Evolutionary conservation across 1,140 invertebrate species (phyloP), one percentile per base, ranked within the genome.

Genomic region (Zaprionus inermis): DNA sequence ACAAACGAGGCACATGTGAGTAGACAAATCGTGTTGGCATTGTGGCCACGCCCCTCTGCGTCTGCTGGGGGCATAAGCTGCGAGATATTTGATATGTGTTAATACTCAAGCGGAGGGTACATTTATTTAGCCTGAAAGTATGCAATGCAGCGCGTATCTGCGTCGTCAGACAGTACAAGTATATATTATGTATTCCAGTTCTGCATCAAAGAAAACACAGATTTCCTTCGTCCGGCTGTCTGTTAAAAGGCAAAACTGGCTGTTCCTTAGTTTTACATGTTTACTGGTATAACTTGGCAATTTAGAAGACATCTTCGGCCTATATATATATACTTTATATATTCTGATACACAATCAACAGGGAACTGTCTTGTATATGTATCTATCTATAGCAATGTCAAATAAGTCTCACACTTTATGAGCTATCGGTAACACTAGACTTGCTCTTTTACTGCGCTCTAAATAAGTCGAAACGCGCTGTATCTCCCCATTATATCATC

Each of bases 1-100:
- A 90, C 92, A 61, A 91, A 92, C 89, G 86, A 93, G 60, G 90
- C 91, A 36, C 92, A 92, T 91, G 92, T 93, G 80, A 92, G 92
- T 90, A 69, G 59, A 5, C 49, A 57, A 71, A 24, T 30, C 54
- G n/a, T 16, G 30, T n/a, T 9, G 49, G 34, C 20, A 7, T 16
- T 14, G 30, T 46, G 22, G 51, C 51, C 51, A 54, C 51, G 24
- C 51, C 22, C 51, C 51, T 3, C 24, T 3, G 24, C 22, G 22
- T 16, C 44, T 44, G 38, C 38, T 16, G 7, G 38, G 38, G 38
- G 38, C 38, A 44, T 44, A 44, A 44, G 38, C 38, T 10, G 38
- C 38, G n/a, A 16, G 5, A 44, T 18, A 44, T 44, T 16, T 16
- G 0, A 32, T 32, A 32, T 32, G 30, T 32, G 10, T 32, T 32